Base-by-base conservation (phyloP, 1,140 invertebrate genomes). In the Drosophila ohnishii region DNA sequence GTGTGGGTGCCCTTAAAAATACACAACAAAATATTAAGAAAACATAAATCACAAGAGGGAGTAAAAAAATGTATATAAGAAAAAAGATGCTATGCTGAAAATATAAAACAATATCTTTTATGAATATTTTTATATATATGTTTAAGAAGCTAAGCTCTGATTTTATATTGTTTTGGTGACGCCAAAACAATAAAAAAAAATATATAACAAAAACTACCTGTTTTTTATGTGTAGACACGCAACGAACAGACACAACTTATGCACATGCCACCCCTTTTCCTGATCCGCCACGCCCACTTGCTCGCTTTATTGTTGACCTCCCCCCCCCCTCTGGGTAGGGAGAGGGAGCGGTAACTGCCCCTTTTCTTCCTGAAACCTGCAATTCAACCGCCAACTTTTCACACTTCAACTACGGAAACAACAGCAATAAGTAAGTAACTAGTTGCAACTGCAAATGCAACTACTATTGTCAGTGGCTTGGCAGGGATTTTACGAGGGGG, bases 321-420 rank as follows among this genome's bases (percentile, higher is more conserved):
- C 57, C 11, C n/a, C n/a, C 14, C 40, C 37, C 11, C 11, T 13
- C 22, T 9, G 10, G 9, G 14, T 4, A 2, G 44, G 1, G 22
- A 5, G 1, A 11, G 3, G 35, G 7, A 5, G 11, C 25, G 5
- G 11, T 32, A 35, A 16, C 7, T 22, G 16, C 13, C 45, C 37
- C 34, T 48, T 50, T 65, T 63, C 62, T 16, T 37, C 47, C 40
- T 37, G 37, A 30, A 48, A 77, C 83, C 78, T 78, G 70, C 76
- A 83, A 75, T 73, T 69, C 74, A 69, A 83, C 70, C 72, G 75
- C 62, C 57, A 86, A 86, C 83, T 87, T 86, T 86, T 86, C 79
- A 83, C 82, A 87, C 83, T 86, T 81, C 61, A 84, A 80, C 58
- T 66, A 55, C 42, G 67, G 73, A 47, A 58, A 62, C 63, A 58